phyloP scores from a whole-genome alignment of 2,113 vertebrate species.

The Ornithorhynchus anatinus region DNA sequence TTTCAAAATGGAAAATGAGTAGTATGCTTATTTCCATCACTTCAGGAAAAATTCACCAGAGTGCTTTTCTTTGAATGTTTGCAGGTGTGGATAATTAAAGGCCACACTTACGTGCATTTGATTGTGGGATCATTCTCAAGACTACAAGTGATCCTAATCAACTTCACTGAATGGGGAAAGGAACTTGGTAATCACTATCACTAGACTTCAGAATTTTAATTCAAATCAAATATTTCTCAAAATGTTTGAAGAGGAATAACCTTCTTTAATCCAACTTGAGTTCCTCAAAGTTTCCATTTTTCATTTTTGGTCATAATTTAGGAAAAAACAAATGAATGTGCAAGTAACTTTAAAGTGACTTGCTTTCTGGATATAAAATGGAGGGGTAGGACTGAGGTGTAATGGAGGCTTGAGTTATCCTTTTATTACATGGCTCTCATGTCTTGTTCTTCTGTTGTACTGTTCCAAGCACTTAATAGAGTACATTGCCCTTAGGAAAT shows the following conservation, averaged over 20 bases:
- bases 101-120: conserved; percentile 54
- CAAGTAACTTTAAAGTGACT: too few relatives aligned
- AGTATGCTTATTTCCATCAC: conserved; percentile 44
- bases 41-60: conserved; percentile 41
- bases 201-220: conserved; percentile 27
- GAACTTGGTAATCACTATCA: conserved; percentile 53
- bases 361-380: too few relatives aligned
- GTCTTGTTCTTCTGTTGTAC: too few relatives aligned
- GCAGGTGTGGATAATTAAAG: conserved; percentile 72
- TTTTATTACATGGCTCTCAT: too few relatives aligned
- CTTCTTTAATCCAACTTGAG: conserved; percentile 13
- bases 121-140: conserved; percentile 58
- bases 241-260: too few relatives aligned
- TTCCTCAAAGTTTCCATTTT: conserved; percentile 12
- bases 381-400: too few relatives aligned
- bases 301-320: neutral
- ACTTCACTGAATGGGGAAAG: conserved; percentile 15
- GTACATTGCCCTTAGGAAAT: too few relatives aligned
- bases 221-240: neutral
- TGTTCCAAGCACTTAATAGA: too few relatives aligned
- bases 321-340: too few relatives aligned
- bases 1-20: conserved; percentile 39
- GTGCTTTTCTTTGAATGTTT: conserved; percentile 54
- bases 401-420: too few relatives aligned
- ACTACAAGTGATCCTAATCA: conserved; percentile 66